phyloP scores from a whole-genome alignment of 2,113 vertebrate species.

The Leucosticte australis region DNA sequence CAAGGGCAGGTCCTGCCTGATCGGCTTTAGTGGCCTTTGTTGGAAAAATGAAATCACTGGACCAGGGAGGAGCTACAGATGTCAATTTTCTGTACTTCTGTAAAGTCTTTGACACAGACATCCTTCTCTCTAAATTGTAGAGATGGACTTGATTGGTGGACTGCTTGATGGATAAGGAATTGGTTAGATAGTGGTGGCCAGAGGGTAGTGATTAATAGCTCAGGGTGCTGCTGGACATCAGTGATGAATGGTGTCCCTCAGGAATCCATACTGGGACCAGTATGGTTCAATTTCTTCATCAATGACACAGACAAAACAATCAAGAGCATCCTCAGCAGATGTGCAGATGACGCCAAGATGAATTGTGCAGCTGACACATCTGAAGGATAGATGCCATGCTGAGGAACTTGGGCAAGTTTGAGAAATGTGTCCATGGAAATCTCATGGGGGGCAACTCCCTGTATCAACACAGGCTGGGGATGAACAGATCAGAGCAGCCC shows the following conservation, averaged over 20 bases:
- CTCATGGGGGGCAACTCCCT: accelerated
- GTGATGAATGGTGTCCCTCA: neutral
- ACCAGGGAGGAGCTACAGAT: neutral
- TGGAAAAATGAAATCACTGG: neutral
- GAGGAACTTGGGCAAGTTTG: neutral
- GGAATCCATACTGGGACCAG: neutral
- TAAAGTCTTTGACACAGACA: neutral
- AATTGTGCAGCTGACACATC: neutral
- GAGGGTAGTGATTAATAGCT: neutral
- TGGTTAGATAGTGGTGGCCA: too few relatives aligned
- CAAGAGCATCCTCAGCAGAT: neutral
- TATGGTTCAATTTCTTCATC: neutral
- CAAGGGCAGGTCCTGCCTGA: neutral
- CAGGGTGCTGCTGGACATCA: neutral
- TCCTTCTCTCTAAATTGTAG: neutral
- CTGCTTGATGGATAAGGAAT: neutral
- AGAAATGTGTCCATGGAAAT: neutral
- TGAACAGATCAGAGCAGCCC: neutral
- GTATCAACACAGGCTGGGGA: neutral
- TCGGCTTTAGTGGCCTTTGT: neutral
- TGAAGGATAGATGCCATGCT: neutral
- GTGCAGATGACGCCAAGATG: neutral
- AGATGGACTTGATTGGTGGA: neutral
- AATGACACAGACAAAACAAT: neutral
- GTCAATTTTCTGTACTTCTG: neutral